Conservation (phyloP, 2,113 vertebrate species). For the Cnemophilus loriae region DNA sequence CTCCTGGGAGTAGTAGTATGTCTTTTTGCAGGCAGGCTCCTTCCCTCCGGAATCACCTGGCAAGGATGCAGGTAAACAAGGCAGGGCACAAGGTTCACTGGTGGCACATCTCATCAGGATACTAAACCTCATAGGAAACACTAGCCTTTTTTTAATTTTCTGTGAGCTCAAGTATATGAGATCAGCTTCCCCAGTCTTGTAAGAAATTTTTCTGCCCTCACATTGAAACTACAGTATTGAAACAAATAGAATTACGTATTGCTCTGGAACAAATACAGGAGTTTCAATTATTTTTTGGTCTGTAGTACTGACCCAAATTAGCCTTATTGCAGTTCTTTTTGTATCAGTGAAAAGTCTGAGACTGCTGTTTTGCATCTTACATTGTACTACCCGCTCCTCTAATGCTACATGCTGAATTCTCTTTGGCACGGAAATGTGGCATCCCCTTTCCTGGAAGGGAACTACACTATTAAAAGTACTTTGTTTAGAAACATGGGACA, state of each 20-base stretch:
- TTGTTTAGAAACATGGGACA: background rate
- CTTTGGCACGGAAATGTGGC: background rate
- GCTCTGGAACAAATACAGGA: background rate
- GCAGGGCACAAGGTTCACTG: background rate
- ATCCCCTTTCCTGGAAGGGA: background rate
- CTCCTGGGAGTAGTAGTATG: background rate
- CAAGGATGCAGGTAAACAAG: background rate
- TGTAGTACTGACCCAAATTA: background rate
- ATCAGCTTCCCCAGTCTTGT: background rate
- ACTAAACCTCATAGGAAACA: background rate
- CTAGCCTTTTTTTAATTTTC: constrained; percentile 26
- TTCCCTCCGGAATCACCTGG: background rate
- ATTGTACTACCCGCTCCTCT: background rate
- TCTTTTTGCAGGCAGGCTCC: background rate
- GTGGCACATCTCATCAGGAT: background rate
- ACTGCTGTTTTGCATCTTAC: background rate
- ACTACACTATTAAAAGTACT: background rate
- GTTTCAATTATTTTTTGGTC: background rate
- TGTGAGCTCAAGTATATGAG: background rate
- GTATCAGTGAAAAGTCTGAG: background rate
- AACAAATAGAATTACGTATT: background rate
- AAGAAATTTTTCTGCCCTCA: constrained; percentile 1
- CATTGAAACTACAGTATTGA: background rate
- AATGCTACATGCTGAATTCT: background rate
- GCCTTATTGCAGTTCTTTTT: background rate